Percentiles rank a stretch among this genome's conserved stretches.
These are phyloP conservation scores for Muscidifurax raptorellus DNA, from an alignment of 1,140 invertebrate species.

Conservation along the genomic window DNA sequence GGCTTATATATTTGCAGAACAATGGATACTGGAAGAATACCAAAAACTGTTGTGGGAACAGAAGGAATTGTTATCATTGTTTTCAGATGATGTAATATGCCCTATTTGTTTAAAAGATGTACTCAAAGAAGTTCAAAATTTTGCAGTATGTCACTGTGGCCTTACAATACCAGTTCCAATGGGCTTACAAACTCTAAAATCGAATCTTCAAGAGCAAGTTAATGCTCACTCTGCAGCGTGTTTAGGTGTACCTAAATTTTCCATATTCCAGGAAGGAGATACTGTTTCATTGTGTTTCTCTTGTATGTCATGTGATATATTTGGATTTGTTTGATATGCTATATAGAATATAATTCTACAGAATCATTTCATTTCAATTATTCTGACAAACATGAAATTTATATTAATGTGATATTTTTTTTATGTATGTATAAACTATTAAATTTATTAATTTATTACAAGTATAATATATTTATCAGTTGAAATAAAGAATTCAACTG, in stretches of 20 bases:
- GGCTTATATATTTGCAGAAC: constrained; percentile 60
- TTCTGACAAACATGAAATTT: constrained; percentile 1
- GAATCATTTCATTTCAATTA: neutral
- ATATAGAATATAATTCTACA: neutral
- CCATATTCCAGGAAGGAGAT: constrained; percentile 58
- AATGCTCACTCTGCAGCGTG: constrained; percentile 62
- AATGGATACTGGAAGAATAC: constrained; percentile 71
- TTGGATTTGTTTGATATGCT: constrained; percentile 52
- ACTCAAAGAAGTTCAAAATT: constrained; percentile 55
- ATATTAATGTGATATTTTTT: constrained; percentile 26
- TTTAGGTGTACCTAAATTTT: constrained; percentile 58
- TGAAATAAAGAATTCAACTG: neutral
- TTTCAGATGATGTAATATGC: constrained; percentile 60
- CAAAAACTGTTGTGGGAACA: constrained; percentile 65
- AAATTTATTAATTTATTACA: constrained; percentile 5
- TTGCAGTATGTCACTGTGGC: constrained; percentile 61
- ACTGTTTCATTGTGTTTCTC: constrained; percentile 60
- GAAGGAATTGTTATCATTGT: constrained; percentile 57
- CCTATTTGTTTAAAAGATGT: constrained; percentile 65
- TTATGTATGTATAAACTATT: neutral
- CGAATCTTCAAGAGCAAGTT: constrained; percentile 56
- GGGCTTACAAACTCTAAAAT: constrained; percentile 56
- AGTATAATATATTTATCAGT: neutral
- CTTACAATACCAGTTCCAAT: constrained; percentile 59
- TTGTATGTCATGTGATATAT: constrained; percentile 65